Conservation (phyloP, 2,113 vertebrate species). For the Hippocampus barbouri region DNA sequence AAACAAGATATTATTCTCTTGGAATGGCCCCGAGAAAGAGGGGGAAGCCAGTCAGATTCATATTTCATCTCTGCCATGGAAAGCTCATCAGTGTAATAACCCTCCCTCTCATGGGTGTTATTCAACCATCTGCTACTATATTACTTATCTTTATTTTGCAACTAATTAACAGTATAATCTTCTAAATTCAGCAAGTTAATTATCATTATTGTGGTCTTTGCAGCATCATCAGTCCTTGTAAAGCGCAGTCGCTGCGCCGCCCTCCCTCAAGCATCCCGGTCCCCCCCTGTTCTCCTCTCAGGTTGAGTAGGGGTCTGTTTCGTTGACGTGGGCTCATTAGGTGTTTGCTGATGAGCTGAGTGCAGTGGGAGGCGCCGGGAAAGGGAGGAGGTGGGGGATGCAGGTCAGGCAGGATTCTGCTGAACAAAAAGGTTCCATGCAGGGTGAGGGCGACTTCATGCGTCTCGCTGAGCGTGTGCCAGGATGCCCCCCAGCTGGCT, state of each 20-base stretch:
- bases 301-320: slow-evolving; percentile 84
- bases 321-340: slow-evolving; percentile 93
- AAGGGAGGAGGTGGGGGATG: slow-evolving; percentile 74
- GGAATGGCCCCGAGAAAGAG: slow-evolving; percentile 85
- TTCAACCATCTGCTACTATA: slow-evolving; percentile 99
- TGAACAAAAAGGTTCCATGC: slow-evolving; percentile 95
- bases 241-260: slow-evolving; percentile 81
- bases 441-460: slow-evolving; percentile 85
- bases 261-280: slow-evolving; percentile 63
- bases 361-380: slow-evolving; percentile 64
- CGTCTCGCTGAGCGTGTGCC: slow-evolving; percentile 83
- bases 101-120: slow-evolving; percentile 98
- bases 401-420: slow-evolving; percentile 95
- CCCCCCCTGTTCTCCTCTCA: slow-evolving; percentile 77
- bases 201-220: slow-evolving; percentile 99
- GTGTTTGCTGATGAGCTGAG: slow-evolving; percentile 94
- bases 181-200: slow-evolving; percentile 99
- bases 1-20: slow-evolving; percentile 87
- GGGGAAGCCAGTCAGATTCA: slow-evolving; percentile 87
- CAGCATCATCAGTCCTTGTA: slow-evolving; percentile 99
- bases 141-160: slow-evolving; percentile 99
- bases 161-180: slow-evolving; percentile 99
- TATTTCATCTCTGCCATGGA: slow-evolving; percentile 99
- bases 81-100: slow-evolving; percentile 99
- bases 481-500: slow-evolving; percentile 84